Evolutionary conservation across 2,888 invertebrate genomes (phyloP).

Genomic region (Harpalus rubripes): DNA sequence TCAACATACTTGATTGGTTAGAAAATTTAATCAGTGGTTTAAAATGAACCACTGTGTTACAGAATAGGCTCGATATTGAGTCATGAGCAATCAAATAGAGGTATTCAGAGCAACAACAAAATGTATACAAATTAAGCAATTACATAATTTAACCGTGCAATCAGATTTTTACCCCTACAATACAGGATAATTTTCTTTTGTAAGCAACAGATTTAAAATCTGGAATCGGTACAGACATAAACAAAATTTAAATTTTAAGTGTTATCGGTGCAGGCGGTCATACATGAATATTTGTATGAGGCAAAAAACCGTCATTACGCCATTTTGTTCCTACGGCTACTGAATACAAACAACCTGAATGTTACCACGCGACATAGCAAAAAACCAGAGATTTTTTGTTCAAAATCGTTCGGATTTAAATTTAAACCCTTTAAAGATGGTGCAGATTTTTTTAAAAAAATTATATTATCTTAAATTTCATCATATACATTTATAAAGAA

Average conservation of each 20-base stretch:
- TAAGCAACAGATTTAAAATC: not conserved
- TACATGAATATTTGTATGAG: conserved; percentile 41
- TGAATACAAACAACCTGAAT: conserved; percentile 30
- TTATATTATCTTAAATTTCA: too few relatives aligned
- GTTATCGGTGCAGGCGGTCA: conserved; percentile 29
- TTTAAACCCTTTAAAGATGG: not conserved
- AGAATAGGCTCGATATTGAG: too few relatives aligned
- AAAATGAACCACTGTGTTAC: too few relatives aligned
- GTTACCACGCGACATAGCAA: conserved; percentile 7
- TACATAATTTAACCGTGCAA: too few relatives aligned
- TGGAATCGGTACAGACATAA: conserved; percentile 11
- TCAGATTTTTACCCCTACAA: too few relatives aligned
- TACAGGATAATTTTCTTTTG: too few relatives aligned
- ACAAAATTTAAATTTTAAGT: conserved; percentile 48
- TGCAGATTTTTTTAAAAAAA: not conserved
- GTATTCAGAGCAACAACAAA: too few relatives aligned
- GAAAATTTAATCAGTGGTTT: too few relatives aligned
- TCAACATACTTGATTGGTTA: too few relatives aligned
- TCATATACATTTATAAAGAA: too few relatives aligned
- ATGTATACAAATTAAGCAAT: too few relatives aligned
- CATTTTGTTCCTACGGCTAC: conserved; percentile 24
- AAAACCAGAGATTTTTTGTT: not conserved
- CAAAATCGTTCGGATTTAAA: not conserved
- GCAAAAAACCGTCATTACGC: conserved; percentile 42
- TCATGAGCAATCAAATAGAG: too few relatives aligned